Evolutionary conservation across 2,113 vertebrate genomes (phyloP).

Genomic region (Paramormyrops kingsleyae): DNA sequence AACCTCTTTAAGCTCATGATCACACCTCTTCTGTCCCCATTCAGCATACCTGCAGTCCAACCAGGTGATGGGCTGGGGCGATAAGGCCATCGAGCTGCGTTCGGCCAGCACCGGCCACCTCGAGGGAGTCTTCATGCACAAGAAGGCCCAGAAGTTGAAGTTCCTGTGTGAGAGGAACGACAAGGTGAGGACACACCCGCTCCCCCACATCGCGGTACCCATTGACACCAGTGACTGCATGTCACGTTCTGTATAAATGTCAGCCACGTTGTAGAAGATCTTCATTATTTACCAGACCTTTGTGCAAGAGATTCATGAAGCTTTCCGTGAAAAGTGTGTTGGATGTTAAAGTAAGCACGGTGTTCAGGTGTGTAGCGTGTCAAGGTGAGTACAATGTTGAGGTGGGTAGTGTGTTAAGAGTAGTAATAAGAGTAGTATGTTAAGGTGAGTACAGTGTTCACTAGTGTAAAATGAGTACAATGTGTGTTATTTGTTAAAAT

Average conservation of each 20-base stretch:
- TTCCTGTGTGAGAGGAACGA: conserved; percentile 93
- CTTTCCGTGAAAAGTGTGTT: neutral
- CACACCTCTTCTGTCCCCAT: neutral
- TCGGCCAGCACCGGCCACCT: conserved; percentile 77
- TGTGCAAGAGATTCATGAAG: neutral
- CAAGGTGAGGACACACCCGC: conserved; percentile 66
- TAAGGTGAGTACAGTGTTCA: neutral
- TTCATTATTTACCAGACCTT: neutral
- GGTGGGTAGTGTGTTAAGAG: neutral
- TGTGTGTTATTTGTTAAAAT: neutral
- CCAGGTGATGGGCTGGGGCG: conserved; percentile 93
- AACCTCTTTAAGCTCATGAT: neutral
- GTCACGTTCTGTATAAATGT: neutral
- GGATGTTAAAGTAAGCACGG: neutral
- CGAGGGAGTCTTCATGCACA: conserved; percentile 92
- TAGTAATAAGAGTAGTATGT: neutral
- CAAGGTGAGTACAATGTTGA: neutral
- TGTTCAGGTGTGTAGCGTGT: neutral
- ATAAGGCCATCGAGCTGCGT: conserved; percentile 86
- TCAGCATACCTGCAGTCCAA: conserved; percentile 89
- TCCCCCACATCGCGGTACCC: neutral
- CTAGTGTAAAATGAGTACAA: neutral
- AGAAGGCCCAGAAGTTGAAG: conserved; percentile 91
- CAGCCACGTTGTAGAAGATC: neutral
- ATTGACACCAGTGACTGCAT: neutral